phyloP scores from a whole-genome alignment of 2,888 invertebrate genomes.

The Platycnemis pennipes region DNA sequence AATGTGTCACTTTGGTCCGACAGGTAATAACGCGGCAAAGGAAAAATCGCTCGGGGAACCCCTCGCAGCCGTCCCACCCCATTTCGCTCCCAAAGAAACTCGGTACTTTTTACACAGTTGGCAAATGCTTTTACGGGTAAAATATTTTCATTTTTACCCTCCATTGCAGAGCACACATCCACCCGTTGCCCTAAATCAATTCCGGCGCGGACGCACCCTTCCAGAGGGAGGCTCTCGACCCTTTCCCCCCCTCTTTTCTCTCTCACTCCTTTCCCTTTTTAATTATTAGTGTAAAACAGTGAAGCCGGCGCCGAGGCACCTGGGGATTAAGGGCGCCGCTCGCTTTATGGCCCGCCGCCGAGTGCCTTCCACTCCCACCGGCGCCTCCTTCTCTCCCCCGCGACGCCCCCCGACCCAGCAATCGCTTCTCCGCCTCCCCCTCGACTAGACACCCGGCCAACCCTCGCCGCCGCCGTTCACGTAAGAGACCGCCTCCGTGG shows the following conservation, averaged over 20 bases:
- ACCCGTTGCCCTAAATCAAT: not conserved
- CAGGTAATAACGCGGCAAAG: not conserved
- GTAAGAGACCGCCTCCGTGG: slow-evolving; percentile 28
- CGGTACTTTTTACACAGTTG: not conserved
- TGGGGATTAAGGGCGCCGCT: slow-evolving; percentile 55
- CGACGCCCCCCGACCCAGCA: not conserved
- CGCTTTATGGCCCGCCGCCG: slow-evolving; percentile 53
- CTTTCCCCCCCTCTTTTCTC: not conserved
- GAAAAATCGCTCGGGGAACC: not conserved
- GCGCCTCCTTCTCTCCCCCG: not conserved
- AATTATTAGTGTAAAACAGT: slow-evolving; percentile 67
- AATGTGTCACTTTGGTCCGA: too few species aligned
- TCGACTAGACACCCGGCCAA: not conserved
- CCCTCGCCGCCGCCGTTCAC: not conserved
- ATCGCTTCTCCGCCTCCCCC: not conserved
- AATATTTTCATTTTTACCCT: slow-evolving; percentile 17
- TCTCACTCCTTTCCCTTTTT: slow-evolving; percentile 41
- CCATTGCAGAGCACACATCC: not conserved
- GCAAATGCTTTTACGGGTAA: not conserved
- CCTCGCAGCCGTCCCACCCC: not conserved
- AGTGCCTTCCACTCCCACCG: slow-evolving; percentile 37
- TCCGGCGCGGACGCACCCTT: slow-evolving; percentile 24
- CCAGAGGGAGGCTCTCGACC: not conserved
- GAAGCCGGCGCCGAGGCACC: slow-evolving; percentile 46
- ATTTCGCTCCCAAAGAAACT: not conserved